Conservation (phyloP, 2,797 vertebrate genomes). For the Pristis pectinata region DNA sequence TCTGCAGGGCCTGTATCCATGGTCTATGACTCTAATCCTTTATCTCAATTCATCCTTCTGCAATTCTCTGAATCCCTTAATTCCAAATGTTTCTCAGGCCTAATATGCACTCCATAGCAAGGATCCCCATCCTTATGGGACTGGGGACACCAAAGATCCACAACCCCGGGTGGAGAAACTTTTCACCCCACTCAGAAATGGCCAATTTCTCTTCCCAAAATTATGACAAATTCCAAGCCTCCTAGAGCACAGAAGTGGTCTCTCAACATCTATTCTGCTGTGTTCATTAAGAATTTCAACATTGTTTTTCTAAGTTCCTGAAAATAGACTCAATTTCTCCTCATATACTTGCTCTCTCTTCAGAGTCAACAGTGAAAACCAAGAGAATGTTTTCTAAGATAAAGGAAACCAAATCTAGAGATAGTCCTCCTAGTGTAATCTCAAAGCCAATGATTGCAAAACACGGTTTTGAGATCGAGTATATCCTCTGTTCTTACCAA, state of each 20-base stretch:
- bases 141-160: neutral
- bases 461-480: neutral
- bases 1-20: no score
- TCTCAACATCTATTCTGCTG: neutral
- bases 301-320: neutral
- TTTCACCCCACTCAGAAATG: neutral
- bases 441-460: neutral
- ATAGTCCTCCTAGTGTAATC: neutral
- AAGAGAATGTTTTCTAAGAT: neutral
- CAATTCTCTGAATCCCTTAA: neutral
- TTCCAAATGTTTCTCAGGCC: neutral
- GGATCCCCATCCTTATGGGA: neutral
- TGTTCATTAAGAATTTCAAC: neutral
- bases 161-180: neutral
- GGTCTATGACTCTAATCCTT: no score
- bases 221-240: neutral
- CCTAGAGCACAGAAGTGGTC: neutral
- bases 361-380: neutral
- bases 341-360: neutral
- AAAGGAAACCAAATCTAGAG: neutral
- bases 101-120: neutral
- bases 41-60: no score
- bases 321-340: neutral
- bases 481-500: conserved; percentile 63
- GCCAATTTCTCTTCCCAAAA: neutral